phyloP scores from a whole-genome alignment of 2,797 vertebrate species.

The Sardinella longiceps region DNA sequence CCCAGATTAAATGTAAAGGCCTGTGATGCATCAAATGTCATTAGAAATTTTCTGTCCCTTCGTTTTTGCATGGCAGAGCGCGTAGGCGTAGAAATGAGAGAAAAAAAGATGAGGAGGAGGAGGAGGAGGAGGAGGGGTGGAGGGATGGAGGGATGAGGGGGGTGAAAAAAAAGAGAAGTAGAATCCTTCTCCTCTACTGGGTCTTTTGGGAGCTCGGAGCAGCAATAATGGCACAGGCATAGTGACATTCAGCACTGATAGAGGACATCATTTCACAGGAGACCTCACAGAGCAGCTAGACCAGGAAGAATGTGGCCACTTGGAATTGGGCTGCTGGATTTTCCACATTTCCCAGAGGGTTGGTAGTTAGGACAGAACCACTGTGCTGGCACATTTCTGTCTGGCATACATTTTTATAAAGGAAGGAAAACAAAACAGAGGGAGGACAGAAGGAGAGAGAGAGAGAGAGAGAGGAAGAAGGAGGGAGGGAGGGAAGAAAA shows the following conservation, averaged over 20 bases:
- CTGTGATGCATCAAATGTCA: constrained; percentile 35
- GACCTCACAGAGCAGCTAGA: constrained; percentile 76
- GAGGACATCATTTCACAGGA: constrained; percentile 82
- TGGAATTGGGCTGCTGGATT: constrained; percentile 75
- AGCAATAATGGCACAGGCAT: constrained; percentile 65
- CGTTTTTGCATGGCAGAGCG: constrained; percentile 29
- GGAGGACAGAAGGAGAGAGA: constrained; percentile 41
- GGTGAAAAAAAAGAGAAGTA: constrained; percentile 42
- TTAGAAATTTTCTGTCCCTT: constrained; percentile 36
- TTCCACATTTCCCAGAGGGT: constrained; percentile 74
- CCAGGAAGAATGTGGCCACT: constrained; percentile 69
- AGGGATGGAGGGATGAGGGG: neutral
- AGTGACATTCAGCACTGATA: constrained; percentile 80
- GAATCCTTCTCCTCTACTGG: constrained; percentile 51
- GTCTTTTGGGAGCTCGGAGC: constrained; percentile 67
- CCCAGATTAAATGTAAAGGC: constrained; percentile 40
- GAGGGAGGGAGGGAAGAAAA: constrained; percentile 46
- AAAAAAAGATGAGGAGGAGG: constrained; percentile 20
- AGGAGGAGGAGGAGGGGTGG: neutral
- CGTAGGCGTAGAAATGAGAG: constrained; percentile 35
- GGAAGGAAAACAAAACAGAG: constrained; percentile 56
- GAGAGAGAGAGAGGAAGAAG: constrained; percentile 51
- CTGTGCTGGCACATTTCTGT: constrained; percentile 69
- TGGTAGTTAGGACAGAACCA: constrained; percentile 71
- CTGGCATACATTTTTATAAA: constrained; percentile 62